Evolutionary conservation across 1,140 invertebrate genomes (phyloP), one percentile per base, ranked within the genome.

Genomic region (Megalopta genalis): DNA sequence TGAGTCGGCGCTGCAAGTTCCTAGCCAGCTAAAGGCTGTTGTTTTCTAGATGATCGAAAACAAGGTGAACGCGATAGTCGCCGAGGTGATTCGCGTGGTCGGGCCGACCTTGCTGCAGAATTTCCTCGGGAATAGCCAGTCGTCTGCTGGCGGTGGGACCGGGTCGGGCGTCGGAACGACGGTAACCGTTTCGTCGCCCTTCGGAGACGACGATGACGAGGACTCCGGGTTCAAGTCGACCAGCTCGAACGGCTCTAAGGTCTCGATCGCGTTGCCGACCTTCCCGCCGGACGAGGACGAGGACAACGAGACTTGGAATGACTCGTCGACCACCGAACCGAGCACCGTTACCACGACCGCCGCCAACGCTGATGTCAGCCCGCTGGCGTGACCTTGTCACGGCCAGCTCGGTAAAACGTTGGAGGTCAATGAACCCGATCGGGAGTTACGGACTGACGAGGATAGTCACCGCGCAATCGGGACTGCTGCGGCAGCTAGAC

Each of bases 21-120:
- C 37, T 25, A 9, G 37, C 32, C 77, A 85, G 84, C 78, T 86
- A 89, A 88, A 83, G 67, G 86, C 84, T 82, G 21, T 90, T 90
- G 82, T 92, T 93, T 95, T 95, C 89, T 96, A 96, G 96, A 95
- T 96, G 93, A 94, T 96, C 93, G 96, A 96, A 94, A 93, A 95
- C 90, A 96, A 95, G 93, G 95, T 96, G 90, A 96, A 96, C 93
- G 92, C 94, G 90, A 94, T 96, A 89, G 94, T 95, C 80, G 93
- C 95, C 86, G 93, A 95, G 88, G 88, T 96, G 84, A 94, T 96
- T 89, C 94, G 95, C 83, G 92, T 95, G 39, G 92, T 96, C 86
- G 96, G 96, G 16, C 95, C 95, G 23, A 92, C 94, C 54, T 88
- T 96, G 37, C 93, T 96, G 68, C 93, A 94, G 39, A 92, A 92